Evolutionary conservation across 2,113 vertebrate genomes (phyloP).

Genomic region (Carassius gibelio): DNA sequence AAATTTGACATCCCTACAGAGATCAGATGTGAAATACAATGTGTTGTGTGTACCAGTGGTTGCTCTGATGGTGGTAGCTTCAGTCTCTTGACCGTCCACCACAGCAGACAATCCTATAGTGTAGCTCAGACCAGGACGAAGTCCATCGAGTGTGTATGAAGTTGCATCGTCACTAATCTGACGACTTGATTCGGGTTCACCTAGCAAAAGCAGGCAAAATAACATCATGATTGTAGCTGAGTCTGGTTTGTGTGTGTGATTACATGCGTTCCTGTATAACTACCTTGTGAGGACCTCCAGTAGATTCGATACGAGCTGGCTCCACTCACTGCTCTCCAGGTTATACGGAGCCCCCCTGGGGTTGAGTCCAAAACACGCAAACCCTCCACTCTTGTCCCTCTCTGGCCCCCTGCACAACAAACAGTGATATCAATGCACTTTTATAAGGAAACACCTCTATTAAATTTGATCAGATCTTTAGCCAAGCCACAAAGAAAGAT

Average conservation of each 20-base stretch:
- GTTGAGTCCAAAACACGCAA: slow-evolving; percentile 70
- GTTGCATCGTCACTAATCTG: slow-evolving; percentile 65
- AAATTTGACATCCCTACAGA: no score
- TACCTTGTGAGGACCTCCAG: slow-evolving; percentile 79
- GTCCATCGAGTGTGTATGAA: slow-evolving; percentile 71
- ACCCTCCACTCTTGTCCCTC: slow-evolving; percentile 51
- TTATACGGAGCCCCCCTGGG: slow-evolving; percentile 65
- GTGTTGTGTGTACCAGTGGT: slow-evolving; percentile 67
- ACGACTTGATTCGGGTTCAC: slow-evolving; percentile 74
- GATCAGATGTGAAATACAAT: not conserved
- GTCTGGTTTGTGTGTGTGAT: not conserved
- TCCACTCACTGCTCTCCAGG: slow-evolving; percentile 70
- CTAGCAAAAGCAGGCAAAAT: slow-evolving; percentile 59
- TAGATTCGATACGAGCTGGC: slow-evolving; percentile 74
- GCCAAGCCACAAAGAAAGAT: not conserved
- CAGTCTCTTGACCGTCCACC: slow-evolving; percentile 65
- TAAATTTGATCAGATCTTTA: not conserved
- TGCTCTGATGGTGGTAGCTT: slow-evolving; percentile 65
- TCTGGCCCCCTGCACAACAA: slow-evolving; percentile 27
- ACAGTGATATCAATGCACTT: not conserved
- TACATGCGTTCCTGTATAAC: slow-evolving; percentile 6
- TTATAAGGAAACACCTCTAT: not conserved
- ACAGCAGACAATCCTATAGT: slow-evolving; percentile 72
- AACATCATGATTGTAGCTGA: not conserved
- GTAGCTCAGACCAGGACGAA: slow-evolving; percentile 75